Conservation (phyloP, 1,140 invertebrate genomes). For the Telenomus remus region DNA sequence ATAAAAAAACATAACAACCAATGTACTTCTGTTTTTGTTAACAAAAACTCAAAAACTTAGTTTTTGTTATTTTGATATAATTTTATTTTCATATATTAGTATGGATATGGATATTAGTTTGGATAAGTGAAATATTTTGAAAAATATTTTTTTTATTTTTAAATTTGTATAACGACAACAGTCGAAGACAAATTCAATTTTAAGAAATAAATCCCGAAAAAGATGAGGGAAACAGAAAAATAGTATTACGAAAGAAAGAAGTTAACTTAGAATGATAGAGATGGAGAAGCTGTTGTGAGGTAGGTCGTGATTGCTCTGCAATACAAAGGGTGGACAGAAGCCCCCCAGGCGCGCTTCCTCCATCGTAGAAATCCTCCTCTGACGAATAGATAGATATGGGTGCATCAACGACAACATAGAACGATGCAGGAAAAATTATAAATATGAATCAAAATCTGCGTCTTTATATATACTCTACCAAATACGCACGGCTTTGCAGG, state of each 20-base stretch:
- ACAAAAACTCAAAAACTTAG: too few relatives aligned
- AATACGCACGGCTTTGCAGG: conserved; percentile 15
- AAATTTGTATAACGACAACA: neutral
- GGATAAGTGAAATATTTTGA: too few relatives aligned
- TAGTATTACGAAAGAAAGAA: conserved; percentile 20
- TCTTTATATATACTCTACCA: conserved; percentile 8
- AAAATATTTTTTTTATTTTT: too few relatives aligned
- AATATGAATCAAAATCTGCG: conserved; percentile 54
- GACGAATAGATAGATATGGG: conserved; percentile 51
- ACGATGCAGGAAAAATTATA: conserved; percentile 50
- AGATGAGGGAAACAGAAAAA: conserved; percentile 13
- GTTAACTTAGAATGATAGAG: conserved; percentile 14
- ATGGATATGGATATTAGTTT: too few relatives aligned
- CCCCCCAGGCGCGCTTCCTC: conserved; percentile 64
- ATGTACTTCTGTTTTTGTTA: too few relatives aligned
- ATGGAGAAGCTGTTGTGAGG: conserved; percentile 50
- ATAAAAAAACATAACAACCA: too few relatives aligned
- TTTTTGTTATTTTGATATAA: too few relatives aligned
- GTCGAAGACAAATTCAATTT: neutral
- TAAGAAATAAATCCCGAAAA: conserved; percentile 10
- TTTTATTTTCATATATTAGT: too few relatives aligned
- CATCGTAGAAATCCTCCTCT: conserved; percentile 55
- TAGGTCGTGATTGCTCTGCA: conserved; percentile 71
- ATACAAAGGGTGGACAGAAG: conserved; percentile 72
- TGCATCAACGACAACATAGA: conserved; percentile 11